Evolutionary conservation across 2,113 vertebrate species (phyloP), one percentile per base, ranked within the genome.

Genomic region (Stegastes partitus): DNA sequence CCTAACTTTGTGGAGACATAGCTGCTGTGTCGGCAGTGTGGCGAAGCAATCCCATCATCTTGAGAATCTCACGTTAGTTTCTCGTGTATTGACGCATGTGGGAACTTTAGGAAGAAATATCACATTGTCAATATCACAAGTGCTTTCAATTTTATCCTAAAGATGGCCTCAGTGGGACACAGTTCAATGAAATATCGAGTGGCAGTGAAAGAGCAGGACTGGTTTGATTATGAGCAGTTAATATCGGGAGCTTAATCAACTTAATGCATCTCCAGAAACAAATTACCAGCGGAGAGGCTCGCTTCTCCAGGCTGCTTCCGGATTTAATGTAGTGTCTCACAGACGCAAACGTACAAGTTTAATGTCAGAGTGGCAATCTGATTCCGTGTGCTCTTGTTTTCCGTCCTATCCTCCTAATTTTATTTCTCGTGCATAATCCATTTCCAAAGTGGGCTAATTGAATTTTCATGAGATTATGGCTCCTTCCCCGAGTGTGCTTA

Each of bases 391-490:
- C 55, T 66, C 31, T 62, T 70, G 74, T 77, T 87, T 84, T 65
- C 23, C 50, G 39, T 2, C 39, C 58, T 12, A 23, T 82, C 62
- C 37, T 28, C 39, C 58, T 73, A 26, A 83, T 83, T 83, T 79
- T 68, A 56, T 83, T 83, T 83, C 83, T 79, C 9, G 42, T 25
- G 64, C 71, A 74, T 85, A 86, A 89, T 89, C 80, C 54, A 66
- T 83, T 76, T 83, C 73, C 54, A 74, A 87, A 87, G 77, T 74
- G 21, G 80, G 59, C 56, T 87, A 84, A 85, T 71, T 83, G 77
- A 90, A 91, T 88, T 85, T 90, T 81, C 55, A 88, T 83, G 85
- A 87, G 86, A 88, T 81, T 84, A 87, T 51, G 59, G 31, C 73
- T 83, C 62, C 25, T 64, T 76, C 78, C 79, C 64, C 71, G 68